Evolutionary conservation across 2,113 vertebrate species (phyloP).

Genomic region (Etheostoma spectabile): DNA sequence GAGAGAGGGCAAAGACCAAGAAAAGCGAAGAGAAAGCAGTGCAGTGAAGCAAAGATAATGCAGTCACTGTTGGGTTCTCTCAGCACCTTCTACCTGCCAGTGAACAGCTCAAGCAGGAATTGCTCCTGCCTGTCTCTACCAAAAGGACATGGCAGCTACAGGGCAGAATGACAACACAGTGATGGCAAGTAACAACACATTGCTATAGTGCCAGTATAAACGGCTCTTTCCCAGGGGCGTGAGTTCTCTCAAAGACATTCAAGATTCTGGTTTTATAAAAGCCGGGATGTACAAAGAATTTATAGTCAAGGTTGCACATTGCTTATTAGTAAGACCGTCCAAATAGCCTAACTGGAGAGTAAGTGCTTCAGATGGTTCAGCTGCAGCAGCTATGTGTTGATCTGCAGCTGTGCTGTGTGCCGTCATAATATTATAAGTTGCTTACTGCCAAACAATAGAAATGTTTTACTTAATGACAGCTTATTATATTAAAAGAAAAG

Average conservation of each 20-base stretch:
- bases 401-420: constrained; percentile 17
- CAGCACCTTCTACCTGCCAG: constrained; percentile 77
- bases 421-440: too few species aligned
- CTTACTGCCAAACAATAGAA: not conserved
- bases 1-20: constrained; percentile 37
- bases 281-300: constrained; percentile 24
- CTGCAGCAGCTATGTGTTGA: not conserved
- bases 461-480: not conserved
- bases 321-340: constrained; percentile 24
- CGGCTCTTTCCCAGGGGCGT: constrained; percentile 12
- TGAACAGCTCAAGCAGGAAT: constrained; percentile 51
- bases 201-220: constrained; percentile 29
- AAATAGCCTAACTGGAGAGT: constrained; percentile 15
- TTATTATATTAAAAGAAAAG: not conserved
- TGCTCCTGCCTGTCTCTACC: constrained; percentile 57
- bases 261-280: constrained; percentile 35
- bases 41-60: constrained; percentile 73
- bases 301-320: constrained; percentile 26
- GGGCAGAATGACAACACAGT: constrained; percentile 28
- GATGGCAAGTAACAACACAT: constrained; percentile 60
- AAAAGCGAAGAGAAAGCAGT: constrained; percentile 36
- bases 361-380: constrained; percentile 15
- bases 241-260: constrained; percentile 29
- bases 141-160: constrained; percentile 58
- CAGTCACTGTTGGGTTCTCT: constrained; percentile 61